Base-by-base conservation (phyloP, 2,797 vertebrate genomes). In the Sebastes oblongus region DNA sequence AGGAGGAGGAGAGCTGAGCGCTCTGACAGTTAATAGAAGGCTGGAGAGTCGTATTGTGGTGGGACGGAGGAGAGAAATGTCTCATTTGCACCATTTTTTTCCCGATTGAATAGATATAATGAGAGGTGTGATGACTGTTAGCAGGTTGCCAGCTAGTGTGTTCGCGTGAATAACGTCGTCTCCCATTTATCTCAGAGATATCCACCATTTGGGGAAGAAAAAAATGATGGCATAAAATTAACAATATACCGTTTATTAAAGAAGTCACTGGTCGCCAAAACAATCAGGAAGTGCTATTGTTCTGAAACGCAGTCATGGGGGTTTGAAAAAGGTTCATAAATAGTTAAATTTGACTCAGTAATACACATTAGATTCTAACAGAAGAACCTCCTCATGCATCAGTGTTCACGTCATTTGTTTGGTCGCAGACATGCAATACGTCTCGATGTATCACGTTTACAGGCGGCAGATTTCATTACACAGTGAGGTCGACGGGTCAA, bases 11-110 rank as follows among this genome's bases (percentile, higher is more conserved):
- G 32, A 74, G 32, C 30, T 14, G 59, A 82, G 72, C 50, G 20
- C 50, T n/a, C 50, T 66, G 82, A 84, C 84, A 77, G 81, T 71
- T 76, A 78, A 79, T 46, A 62, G 71, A 54, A 60, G 78, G 69
- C 75, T 54, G 69, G 58, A 50, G 74, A 72, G 65, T 72, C 3
- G 6, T 29, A 10, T 27, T 62, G 71, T 52, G 71, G 61, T 60
- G 29, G 11, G 32, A 55, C 14, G 55, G 46, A 60, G 68, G 77
- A 77, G 66, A 76, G 34, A 79, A 65, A 80, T 1, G 59, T 58
- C 75, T 82, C 13, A 39, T 75, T 83, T 46, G 30, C 36, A 6
- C 54, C 16, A 13, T 55, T 56, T 62, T 46, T 77, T 60, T 46
- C 25, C 16, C 18, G 55, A 70, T 46, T 83, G 68, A 75, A 70